A percentile compares a stretch with the other conserved stretches of the same genome.
These are phyloP conservation scores for Acanthopleura granulata DNA, from an alignment of 2,888 invertebrate species.

Conservation along the genomic window DNA sequence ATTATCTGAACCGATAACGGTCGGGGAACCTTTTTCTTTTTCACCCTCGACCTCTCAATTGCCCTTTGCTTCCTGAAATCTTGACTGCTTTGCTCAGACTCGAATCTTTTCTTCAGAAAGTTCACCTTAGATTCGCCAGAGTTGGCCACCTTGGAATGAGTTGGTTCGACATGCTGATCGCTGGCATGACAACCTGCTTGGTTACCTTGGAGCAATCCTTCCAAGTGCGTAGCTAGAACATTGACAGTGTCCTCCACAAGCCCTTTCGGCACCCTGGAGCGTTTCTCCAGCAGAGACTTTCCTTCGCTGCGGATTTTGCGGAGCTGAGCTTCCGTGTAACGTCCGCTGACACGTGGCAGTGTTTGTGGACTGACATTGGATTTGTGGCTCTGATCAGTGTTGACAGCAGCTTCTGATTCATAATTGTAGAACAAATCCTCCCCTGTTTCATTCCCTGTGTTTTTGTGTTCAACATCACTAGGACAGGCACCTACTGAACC, in stretches of 20 bases:
- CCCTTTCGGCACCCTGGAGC: conserved; percentile 8
- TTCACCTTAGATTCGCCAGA: conserved; percentile 1
- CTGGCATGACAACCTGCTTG: not conserved
- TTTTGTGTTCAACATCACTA: too few relatives aligned
- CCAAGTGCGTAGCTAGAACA: not conserved
- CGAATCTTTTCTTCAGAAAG: conserved; percentile 14
- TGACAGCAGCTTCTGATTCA: too few relatives aligned
- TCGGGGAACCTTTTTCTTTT: not conserved
- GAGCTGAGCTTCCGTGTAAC: conserved; percentile 14
- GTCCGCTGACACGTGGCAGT: not conserved
- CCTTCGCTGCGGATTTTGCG: conserved; percentile 11
- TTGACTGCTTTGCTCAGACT: not conserved
- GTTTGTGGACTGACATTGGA: too few relatives aligned
- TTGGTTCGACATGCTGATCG: not conserved
- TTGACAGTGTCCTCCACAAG: conserved; percentile 3
- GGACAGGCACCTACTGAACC: too few relatives aligned
- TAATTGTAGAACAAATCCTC: too few relatives aligned
- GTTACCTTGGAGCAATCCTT: not conserved
- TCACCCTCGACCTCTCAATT: not conserved
- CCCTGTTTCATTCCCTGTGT: too few relatives aligned
- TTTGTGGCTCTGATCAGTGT: too few relatives aligned
- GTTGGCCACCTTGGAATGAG: not conserved
- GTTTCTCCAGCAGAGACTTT: conserved; percentile 3
- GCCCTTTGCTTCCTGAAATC: conserved; percentile 3
- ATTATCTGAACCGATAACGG: not conserved